Conservation (phyloP, 2,797 vertebrate species). For the Lepilemur septentrionalis region DNA sequence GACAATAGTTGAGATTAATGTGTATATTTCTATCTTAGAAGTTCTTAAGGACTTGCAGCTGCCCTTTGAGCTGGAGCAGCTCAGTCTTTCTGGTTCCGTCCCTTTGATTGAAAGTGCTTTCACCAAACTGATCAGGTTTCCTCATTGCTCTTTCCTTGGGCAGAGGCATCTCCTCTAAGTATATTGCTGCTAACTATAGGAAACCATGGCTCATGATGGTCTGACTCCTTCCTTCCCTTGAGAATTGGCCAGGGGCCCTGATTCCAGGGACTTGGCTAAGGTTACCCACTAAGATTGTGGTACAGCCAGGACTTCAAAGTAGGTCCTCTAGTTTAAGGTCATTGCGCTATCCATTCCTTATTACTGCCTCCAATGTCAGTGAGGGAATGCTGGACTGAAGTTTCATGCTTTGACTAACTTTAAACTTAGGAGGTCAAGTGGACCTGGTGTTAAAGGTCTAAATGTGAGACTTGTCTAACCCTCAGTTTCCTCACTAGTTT, state of each 20-base stretch:
- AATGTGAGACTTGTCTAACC: background rate
- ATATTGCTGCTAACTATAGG: background rate
- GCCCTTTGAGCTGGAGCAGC: background rate
- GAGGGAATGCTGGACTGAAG: background rate
- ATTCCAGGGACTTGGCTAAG: background rate
- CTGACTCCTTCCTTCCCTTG: background rate
- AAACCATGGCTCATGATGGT: background rate
- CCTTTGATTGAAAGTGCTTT: background rate
- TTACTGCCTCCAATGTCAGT: background rate
- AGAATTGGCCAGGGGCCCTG: background rate
- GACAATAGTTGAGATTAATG: background rate
- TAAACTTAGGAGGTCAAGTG: background rate
- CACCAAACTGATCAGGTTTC: background rate
- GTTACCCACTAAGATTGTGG: background rate
- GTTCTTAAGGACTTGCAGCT: background rate
- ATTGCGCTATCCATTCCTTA: background rate
- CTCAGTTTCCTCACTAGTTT: background rate
- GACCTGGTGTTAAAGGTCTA: background rate
- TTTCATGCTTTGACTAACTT: constrained; percentile 2
- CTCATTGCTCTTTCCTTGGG: background rate
- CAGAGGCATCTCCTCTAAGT: background rate
- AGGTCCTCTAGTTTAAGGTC: background rate
- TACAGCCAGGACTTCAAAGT: background rate
- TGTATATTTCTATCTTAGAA: background rate
- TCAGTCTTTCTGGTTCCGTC: background rate